Evolutionary conservation across 2,797 vertebrate species (phyloP).

Genomic region (Bovichtus diacanthus): DNA sequence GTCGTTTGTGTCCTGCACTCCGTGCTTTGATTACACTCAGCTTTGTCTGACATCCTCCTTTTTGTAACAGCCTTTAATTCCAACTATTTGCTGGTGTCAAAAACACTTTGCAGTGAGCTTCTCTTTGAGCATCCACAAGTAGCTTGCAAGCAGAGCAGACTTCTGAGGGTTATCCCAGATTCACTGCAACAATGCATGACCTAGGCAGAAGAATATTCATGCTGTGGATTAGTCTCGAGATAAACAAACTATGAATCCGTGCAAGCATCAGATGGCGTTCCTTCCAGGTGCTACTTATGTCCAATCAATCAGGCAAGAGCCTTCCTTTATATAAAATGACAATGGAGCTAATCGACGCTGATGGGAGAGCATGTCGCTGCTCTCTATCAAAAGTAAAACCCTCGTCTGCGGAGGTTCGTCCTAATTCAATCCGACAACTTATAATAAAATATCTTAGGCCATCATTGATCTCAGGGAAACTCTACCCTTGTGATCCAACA

Average conservation of each 20-base stretch:
- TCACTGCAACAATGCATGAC: not conserved
- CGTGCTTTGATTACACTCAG: constrained; percentile 15
- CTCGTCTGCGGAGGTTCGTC: constrained; percentile 35
- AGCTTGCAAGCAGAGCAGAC: constrained; percentile 4
- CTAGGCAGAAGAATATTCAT: constrained; percentile 1
- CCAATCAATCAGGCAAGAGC: constrained; percentile 68
- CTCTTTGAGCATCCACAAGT: constrained; percentile 27
- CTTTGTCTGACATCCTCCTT: constrained; percentile 35
- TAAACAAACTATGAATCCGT: constrained; percentile 38
- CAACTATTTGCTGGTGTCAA: constrained; percentile 23
- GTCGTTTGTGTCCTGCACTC: constrained; percentile 25
- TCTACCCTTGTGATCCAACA: constrained; percentile 26
- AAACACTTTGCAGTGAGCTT: constrained; percentile 11
- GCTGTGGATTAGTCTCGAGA: constrained; percentile 32
- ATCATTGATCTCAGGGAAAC: constrained; percentile 60
- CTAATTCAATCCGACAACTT: constrained; percentile 67
- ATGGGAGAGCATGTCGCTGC: constrained; percentile 55
- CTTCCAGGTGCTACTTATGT: constrained; percentile 60
- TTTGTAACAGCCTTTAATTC: constrained; percentile 32
- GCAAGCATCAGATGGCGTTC: constrained; percentile 34
- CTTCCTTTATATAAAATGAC: constrained; percentile 48
- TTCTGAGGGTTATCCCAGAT: constrained; percentile 12
- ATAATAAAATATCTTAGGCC: constrained; percentile 64
- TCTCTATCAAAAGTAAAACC: constrained; percentile 54
- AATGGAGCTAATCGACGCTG: constrained; percentile 65